Percentiles rank a stretch among this genome's conserved stretches.
phyloP scores from a whole-genome alignment of 2,797 vertebrate species.

The Lepilemur septentrionalis region DNA sequence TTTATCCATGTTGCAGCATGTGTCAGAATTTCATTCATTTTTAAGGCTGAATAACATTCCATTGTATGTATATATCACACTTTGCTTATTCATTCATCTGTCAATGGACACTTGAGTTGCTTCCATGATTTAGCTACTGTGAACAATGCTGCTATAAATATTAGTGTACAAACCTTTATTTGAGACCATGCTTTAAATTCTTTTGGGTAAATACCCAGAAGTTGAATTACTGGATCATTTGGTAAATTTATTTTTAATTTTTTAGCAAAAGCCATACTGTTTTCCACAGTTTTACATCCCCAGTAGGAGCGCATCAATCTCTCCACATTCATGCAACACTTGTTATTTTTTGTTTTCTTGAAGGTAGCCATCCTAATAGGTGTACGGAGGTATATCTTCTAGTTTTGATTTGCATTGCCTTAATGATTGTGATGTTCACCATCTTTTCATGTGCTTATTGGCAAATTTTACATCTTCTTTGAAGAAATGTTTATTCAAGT shows the following conservation, averaged over 20 bases:
- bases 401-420: not conserved
- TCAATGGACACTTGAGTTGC: not conserved
- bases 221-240: not conserved
- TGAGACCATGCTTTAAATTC: not conserved
- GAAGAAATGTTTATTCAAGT: not conserved
- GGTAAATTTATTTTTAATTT: not conserved
- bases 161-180: not conserved
- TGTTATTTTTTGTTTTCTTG: not conserved
- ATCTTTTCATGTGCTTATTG: not conserved
- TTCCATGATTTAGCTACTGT: not conserved
- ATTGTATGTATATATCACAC: not conserved
- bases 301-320: not conserved
- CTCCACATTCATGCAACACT: not conserved
- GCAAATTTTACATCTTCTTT: not conserved
- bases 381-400: not conserved
- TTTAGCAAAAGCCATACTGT: not conserved
- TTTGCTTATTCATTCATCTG: not conserved
- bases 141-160: not conserved
- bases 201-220: not conserved
- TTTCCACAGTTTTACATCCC: not conserved
- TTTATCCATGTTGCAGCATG: not conserved
- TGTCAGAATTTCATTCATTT: not conserved
- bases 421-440: too few species aligned
- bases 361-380: not conserved
- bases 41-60: not conserved